A percentile compares a stretch with the other conserved stretches of the same genome.
These are phyloP conservation scores for Drosophila villosipedis DNA, from an alignment of 2,888 invertebrate genomes.

Conservation along the genomic window DNA sequence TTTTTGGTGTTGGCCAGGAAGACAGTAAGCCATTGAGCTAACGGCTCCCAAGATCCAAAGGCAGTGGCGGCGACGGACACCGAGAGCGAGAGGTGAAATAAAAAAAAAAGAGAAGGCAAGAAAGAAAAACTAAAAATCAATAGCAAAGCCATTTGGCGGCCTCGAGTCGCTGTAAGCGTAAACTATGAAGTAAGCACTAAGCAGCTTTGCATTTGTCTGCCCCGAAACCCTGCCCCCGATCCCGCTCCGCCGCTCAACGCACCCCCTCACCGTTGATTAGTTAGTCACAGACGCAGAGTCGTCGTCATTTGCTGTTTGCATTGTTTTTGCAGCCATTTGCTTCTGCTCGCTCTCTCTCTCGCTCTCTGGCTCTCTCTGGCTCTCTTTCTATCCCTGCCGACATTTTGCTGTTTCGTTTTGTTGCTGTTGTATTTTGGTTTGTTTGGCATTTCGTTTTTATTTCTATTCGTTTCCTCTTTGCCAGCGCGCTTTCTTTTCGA, in stretches of 20 bases:
- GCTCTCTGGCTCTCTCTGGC: background rate
- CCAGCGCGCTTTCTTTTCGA: slow-evolving; percentile 29
- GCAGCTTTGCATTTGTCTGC: slow-evolving; percentile 73
- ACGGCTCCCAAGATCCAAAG: slow-evolving; percentile 20
- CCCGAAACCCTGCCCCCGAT: background rate
- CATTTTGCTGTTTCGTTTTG: slow-evolving; percentile 42
- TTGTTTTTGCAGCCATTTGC: slow-evolving; percentile 70
- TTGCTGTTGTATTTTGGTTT: slow-evolving; percentile 49
- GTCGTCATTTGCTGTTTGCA: slow-evolving; percentile 64
- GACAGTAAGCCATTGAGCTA: slow-evolving; percentile 42
- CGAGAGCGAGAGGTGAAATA: slow-evolving; percentile 9
- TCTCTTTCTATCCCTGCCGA: slow-evolving; percentile 8
- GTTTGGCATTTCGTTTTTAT: slow-evolving; percentile 71
- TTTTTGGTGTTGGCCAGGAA: slow-evolving; percentile 26
- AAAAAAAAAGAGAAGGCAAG: background rate
- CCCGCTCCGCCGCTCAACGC: background rate
- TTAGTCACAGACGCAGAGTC: slow-evolving; percentile 76
- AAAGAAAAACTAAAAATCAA: slow-evolving; percentile 66
- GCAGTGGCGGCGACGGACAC: background rate
- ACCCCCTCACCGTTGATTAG: slow-evolving; percentile 46
- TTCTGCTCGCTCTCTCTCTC: slow-evolving; percentile 12
- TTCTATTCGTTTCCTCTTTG: slow-evolving; percentile 58
- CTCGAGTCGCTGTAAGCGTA: slow-evolving; percentile 54
- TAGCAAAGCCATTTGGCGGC: slow-evolving; percentile 70
- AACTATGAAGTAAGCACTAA: slow-evolving; percentile 78